These are phyloP conservation scores for Ophiodon elongatus DNA, from an alignment of 2,113 vertebrate genomes.

Conservation along the genomic window DNA sequence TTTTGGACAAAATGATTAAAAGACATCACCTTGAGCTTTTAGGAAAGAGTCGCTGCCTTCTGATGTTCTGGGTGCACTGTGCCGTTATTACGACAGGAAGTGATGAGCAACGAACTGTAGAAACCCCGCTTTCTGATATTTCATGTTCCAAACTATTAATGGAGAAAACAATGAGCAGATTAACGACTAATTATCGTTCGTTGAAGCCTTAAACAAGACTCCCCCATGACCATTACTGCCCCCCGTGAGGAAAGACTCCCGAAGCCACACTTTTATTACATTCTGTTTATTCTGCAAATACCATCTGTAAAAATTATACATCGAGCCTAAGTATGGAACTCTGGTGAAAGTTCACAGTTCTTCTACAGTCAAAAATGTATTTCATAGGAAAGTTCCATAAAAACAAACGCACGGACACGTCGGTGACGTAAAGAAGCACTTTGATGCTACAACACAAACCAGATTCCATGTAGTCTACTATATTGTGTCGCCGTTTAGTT, in stretches of 20 bases:
- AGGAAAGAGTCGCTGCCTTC: not conserved
- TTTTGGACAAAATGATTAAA: not conserved
- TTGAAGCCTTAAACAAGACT: no score
- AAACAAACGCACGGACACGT: slow-evolving; percentile 63
- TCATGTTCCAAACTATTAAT: not conserved
- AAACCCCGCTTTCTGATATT: not conserved
- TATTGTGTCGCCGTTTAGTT: slow-evolving; percentile 19
- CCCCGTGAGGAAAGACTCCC: not conserved
- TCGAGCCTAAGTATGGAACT: slow-evolving; percentile 78
- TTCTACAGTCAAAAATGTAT: slow-evolving; percentile 73
- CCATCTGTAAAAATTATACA: slow-evolving; percentile 86
- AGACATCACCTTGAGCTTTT: not conserved
- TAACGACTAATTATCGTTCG: not conserved
- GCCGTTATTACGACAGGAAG: not conserved
- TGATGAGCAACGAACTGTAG: not conserved
- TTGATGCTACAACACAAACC: slow-evolving; percentile 76
- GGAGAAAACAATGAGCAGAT: not conserved
- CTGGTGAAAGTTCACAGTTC: slow-evolving; percentile 72
- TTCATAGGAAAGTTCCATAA: slow-evolving; percentile 75
- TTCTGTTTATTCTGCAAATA: slow-evolving; percentile 86
- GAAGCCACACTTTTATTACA: slow-evolving; percentile 58
- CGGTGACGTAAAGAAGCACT: slow-evolving; percentile 73
- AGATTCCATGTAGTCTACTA: slow-evolving; percentile 47
- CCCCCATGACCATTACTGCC: no score
- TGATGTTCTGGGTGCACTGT: not conserved